These are phyloP conservation scores for Furcula furcula DNA, from an alignment of 2,888 invertebrate species.

Conservation along the genomic window DNA sequence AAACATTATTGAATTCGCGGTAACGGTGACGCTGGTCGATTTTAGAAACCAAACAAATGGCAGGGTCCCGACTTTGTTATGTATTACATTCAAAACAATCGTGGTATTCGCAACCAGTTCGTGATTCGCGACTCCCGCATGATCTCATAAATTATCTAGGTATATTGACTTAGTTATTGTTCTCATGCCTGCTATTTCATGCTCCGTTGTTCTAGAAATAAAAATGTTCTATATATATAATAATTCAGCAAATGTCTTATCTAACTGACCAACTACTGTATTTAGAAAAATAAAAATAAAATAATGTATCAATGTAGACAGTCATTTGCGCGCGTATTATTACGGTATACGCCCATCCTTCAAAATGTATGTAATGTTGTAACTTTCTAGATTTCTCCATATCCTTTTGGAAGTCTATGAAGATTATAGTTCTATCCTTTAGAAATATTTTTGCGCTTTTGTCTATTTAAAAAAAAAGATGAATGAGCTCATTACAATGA, in stretches of 20 bases:
- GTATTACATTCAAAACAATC: conserved; percentile 19
- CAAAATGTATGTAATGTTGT: conserved; percentile 15
- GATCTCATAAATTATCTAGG: conserved; percentile 26
- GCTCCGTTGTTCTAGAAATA: conserved; percentile 13
- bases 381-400: conserved; percentile 28
- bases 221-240: conserved; percentile 5
- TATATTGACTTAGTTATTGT: conserved; percentile 18
- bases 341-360: conserved; percentile 16
- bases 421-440: not conserved
- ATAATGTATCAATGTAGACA: conserved; percentile 9
- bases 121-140: conserved; percentile 24
- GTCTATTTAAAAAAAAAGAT: not conserved
- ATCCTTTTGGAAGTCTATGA: conserved; percentile 12
- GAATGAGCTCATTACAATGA: not conserved
- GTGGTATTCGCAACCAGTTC: conserved; percentile 22
- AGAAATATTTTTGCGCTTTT: not conserved
- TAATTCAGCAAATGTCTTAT: conserved; percentile 6
- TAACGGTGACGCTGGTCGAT: conserved; percentile 9
- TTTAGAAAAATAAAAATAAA: conserved; percentile 4
- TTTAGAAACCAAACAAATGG: conserved; percentile 29
- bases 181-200: conserved; percentile 8
- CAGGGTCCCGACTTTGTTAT: conserved; percentile 1
- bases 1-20: conserved; percentile 23
- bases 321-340: conserved; percentile 16
- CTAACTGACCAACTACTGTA: conserved; percentile 10